phyloP scores from a whole-genome alignment of 2,888 invertebrate genomes.

The Venustoraphidia nigricollis region DNA sequence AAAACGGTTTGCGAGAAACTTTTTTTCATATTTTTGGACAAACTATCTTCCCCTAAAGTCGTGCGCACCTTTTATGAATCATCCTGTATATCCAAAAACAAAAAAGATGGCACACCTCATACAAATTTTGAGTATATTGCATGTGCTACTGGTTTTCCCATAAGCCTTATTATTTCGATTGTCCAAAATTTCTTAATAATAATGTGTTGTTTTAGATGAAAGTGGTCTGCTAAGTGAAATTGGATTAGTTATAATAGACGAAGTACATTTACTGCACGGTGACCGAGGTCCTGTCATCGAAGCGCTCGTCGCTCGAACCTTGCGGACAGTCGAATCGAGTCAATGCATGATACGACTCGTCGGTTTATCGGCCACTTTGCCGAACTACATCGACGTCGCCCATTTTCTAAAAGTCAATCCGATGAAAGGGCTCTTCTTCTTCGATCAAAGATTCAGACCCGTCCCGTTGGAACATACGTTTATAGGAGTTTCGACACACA shows the following conservation, averaged over 20 bases:
- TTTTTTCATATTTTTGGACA: too few species aligned
- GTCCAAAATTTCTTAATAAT: too few species aligned
- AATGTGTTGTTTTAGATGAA: too few species aligned
- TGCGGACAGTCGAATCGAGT: slow-evolving; percentile 80
- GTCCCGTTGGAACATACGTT: slow-evolving; percentile 89
- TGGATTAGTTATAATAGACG: slow-evolving; percentile 89
- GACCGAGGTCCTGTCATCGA: slow-evolving; percentile 97
- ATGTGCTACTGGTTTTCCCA: background rate
- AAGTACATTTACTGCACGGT: slow-evolving; percentile 92
- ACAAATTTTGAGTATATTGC: too few species aligned
- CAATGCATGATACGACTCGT: slow-evolving; percentile 95
- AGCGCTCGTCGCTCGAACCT: slow-evolving; percentile 86
- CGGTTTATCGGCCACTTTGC: slow-evolving; percentile 91
- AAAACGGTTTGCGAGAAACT: too few species aligned
- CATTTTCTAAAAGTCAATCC: slow-evolving; percentile 88
- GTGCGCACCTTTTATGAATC: too few species aligned
- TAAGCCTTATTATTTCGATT: too few species aligned
- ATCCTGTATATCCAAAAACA: too few species aligned
- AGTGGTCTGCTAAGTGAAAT: slow-evolving; percentile 51
- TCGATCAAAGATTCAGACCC: slow-evolving; percentile 86
- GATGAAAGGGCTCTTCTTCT: slow-evolving; percentile 81
- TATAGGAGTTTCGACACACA: slow-evolving; percentile 71
- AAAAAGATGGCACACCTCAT: too few species aligned
- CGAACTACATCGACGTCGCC: slow-evolving; percentile 95
- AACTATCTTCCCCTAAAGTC: too few species aligned